Evolutionary conservation across 1,140 invertebrate genomes (phyloP), one percentile per base, ranked within the genome.

Genomic region (Trichonephila inaurata): DNA sequence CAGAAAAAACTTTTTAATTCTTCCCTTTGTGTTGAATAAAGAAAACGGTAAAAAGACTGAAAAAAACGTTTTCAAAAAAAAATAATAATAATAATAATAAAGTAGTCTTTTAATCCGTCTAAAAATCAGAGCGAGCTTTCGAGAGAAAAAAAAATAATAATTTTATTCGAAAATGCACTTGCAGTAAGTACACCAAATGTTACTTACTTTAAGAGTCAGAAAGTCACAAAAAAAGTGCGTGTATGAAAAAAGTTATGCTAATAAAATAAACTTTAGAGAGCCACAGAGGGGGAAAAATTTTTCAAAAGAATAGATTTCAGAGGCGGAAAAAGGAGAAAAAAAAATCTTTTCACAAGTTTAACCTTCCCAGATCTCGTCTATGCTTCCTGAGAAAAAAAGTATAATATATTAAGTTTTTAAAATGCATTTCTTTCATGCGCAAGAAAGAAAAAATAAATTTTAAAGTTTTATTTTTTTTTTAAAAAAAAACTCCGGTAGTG

Each of bases 261-360:
- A 89, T 89, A 89, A 89, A 89, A 89, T 89, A 89, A 89, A 89
- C 64, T 89, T 87, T 21, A 89, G 33, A 44, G 69, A 58, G 51
- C 44, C 8, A n/a, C n/a, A 33, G 14, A 72, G 33, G 33, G 33
- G 2, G 6, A 60, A 72, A 89, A 72, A 24, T 61, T 24, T 51
- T 6, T 85, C 44, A n/a, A 60, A 51, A 85, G 83, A 85, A 85
- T 28, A 51, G 83, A 61, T 85, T 85, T 85, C 83, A 60, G 10
- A 85, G 58, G 10, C 19, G 21, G 21, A 18, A 85, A 40, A 40
- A 40, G 33, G 83, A 24, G 18, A 85, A 85, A 85, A 85, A n/a
- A 85, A 8, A 60, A 58, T 60, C 58, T 85, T 85, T 85, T 77
- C 72, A 77, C 72, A 77, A 77, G 72, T 77, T 77, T 77, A 77